Conservation (phyloP, 2,888 invertebrate genomes). For the Acanthoscelides obtectus region DNA sequence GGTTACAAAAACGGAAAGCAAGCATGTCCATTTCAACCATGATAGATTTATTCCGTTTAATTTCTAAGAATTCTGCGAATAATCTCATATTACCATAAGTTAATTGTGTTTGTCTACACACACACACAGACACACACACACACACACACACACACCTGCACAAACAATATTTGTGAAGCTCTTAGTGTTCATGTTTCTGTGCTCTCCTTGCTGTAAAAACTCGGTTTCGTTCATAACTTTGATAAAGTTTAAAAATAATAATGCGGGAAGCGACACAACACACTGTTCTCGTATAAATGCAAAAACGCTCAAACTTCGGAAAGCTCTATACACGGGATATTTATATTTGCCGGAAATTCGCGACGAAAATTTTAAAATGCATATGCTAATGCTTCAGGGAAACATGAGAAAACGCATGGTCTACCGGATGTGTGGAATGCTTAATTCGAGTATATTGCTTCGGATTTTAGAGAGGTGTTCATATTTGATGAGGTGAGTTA, state of each 20-base stretch:
- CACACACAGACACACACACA: too few species aligned
- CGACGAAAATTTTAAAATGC: neutral
- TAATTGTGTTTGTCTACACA: too few species aligned
- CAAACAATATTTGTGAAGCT: too few species aligned
- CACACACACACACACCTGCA: too few species aligned
- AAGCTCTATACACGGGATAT: neutral
- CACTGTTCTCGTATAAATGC: neutral
- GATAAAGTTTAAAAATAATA: neutral
- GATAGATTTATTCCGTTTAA: too few species aligned
- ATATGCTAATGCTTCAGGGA: neutral
- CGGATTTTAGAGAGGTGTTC: neutral
- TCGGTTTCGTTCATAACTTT: too few species aligned
- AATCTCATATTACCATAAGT: too few species aligned
- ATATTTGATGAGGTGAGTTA: neutral
- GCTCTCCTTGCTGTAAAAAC: too few species aligned
- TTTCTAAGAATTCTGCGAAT: too few species aligned
- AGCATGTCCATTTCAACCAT: too few species aligned
- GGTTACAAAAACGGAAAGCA: too few species aligned
- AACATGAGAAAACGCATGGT: neutral
- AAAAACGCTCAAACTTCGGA: neutral
- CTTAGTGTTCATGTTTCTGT: too few species aligned
- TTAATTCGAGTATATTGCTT: neutral
- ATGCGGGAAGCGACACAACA: neutral
- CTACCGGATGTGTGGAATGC: neutral
- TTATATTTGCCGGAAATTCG: neutral